Conservation (phyloP, 2,113 vertebrate genomes). For the Psittacula cyanocephala region DNA sequence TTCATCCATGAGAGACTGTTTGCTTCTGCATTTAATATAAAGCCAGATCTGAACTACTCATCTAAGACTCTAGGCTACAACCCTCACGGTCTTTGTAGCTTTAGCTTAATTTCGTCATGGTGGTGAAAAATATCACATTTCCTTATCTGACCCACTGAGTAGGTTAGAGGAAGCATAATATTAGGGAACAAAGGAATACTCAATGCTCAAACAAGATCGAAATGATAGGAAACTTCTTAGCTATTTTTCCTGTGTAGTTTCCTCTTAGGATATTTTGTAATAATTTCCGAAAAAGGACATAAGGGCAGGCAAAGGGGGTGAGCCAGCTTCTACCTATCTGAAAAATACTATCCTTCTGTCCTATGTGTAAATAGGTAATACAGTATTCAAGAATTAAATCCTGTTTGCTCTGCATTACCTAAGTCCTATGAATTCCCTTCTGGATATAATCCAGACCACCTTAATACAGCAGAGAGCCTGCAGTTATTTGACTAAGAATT, state of each 20-base stretch:
- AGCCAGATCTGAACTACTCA: neutral
- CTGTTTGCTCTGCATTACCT: neutral
- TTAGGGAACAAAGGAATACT: conserved; percentile 76
- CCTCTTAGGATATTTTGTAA: conserved; percentile 15
- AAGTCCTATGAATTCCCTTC: neutral
- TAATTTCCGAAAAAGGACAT: neutral
- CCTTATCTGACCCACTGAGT: conserved; percentile 74
- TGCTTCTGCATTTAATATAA: neutral
- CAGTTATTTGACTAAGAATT: conserved; percentile 52
- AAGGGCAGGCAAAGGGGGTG: neutral
- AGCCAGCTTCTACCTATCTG: neutral
- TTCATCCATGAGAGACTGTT: conserved; percentile 15
- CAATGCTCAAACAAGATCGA: conserved; percentile 77
- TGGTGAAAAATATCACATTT: conserved; percentile 71
- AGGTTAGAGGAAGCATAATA: conserved; percentile 78
- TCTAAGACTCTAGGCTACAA: conserved; percentile 25
- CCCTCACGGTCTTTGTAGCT: neutral
- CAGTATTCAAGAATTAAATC: neutral
- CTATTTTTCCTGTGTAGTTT: conserved; percentile 39
- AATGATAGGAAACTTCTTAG: conserved; percentile 53
- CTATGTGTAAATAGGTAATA: neutral
- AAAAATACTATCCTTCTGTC: neutral
- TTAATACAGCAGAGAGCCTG: conserved; percentile 21
- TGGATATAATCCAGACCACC: conserved; percentile 20
- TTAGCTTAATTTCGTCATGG: conserved; percentile 42